Evolutionary conservation across 2,888 invertebrate genomes (phyloP), one percentile per base, ranked within the genome.

Genomic region (Brenthis ino): DNA sequence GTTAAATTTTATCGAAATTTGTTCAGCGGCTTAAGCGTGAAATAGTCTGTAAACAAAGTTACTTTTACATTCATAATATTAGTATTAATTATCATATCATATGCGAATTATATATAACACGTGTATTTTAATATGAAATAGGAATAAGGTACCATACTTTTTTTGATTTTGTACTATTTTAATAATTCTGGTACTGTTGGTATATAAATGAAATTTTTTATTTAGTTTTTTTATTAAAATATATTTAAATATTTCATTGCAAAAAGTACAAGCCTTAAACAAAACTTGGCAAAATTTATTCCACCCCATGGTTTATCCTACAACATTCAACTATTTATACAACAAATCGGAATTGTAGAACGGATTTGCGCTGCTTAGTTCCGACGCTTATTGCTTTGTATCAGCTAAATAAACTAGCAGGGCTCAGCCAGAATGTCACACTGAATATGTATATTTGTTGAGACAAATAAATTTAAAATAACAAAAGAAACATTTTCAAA

Each of bases 301-400:
- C 57, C 24, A 14, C 37, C 56, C 61, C 61, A 43, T 56, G 13
- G 50, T 51, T 67, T 67, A 67, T 67, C 43, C 56, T 61, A 24
- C 61, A 67, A 55, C 55, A 55, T 61, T 56, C 61, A 61, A 56
- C 67, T 63, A 67, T 67, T 67, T 67, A 67, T 67, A 63, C 56
- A 55, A 61, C 54, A 61, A 56, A 63, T 56, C 67, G 61, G 67
- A 33, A 57, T 60, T 60, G 66, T 67, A 67, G 61, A 56, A 64
- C 47, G 37, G 70, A 70, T 70, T 70, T 70, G 65, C 70, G 65
- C 61, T 61, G 61, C 61, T 67, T 61, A 67, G 67, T 56, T 50
- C 64, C 65, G 61, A 68, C 70, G 70, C 61, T 68, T 70, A 70
- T 70, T 70, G 70, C 68, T 68, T 70, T 53, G 68, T 57, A 67